phyloP scores from a whole-genome alignment of 2,888 invertebrate species.

The Drosophila paramelanica region DNA sequence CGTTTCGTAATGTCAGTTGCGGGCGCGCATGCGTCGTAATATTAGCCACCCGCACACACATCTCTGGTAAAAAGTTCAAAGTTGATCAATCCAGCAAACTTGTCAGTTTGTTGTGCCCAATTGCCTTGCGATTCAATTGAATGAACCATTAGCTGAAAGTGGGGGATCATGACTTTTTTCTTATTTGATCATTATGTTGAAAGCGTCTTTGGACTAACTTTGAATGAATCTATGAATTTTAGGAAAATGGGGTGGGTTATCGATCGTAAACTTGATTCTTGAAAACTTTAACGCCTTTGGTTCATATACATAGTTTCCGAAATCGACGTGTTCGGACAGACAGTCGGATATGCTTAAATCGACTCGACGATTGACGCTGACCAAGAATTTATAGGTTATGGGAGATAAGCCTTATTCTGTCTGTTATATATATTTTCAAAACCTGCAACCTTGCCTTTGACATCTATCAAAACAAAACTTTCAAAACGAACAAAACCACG shows the following conservation, averaged over 20 bases:
- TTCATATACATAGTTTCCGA: too few species aligned
- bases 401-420: too few species aligned
- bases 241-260: too few species aligned
- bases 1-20: slow-evolving; percentile 68
- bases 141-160: slow-evolving; percentile 2
- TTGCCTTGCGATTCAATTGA: slow-evolving; percentile 13
- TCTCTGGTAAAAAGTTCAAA: slow-evolving; percentile 69
- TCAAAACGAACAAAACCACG: slow-evolving; percentile 1
- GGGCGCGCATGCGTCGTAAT: slow-evolving; percentile 69
- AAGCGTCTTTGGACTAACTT: not conserved
- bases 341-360: too few species aligned
- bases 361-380: too few species aligned
- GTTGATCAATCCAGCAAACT: slow-evolving; percentile 61
- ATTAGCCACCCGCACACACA: slow-evolving; percentile 24
- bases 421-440: too few species aligned
- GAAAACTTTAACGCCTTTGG: too few species aligned
- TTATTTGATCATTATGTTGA: not conserved
- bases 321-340: too few species aligned
- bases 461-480: not conserved
- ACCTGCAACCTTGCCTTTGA: not conserved
- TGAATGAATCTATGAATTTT: too few species aligned
- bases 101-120: slow-evolving; percentile 13
- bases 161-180: not conserved
- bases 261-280: too few species aligned
- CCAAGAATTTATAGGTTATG: too few species aligned